A percentile compares a stretch with the other conserved stretches of the same genome.
phyloP scores from a whole-genome alignment of 1,140 invertebrate genomes.

The Drosophila azteca region DNA sequence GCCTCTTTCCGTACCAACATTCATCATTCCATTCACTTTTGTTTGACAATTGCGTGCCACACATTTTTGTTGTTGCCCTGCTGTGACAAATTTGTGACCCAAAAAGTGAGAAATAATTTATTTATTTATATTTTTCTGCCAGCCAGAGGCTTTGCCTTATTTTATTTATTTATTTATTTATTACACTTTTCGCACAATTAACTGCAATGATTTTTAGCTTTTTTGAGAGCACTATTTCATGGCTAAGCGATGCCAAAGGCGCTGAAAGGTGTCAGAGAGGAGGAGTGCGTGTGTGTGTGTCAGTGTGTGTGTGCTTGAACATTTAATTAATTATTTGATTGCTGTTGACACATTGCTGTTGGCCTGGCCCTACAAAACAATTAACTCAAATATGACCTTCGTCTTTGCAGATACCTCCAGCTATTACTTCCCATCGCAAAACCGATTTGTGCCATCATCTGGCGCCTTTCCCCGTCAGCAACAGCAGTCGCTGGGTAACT shows the following conservation, averaged over 20 bases:
- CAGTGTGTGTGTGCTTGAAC: background rate
- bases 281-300: background rate
- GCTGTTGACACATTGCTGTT: slow-evolving; percentile 58
- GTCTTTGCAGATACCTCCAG: slow-evolving; percentile 65
- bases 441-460: slow-evolving; percentile 79
- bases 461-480: slow-evolving; percentile 63
- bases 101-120: slow-evolving; percentile 37
- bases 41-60: slow-evolving; percentile 28
- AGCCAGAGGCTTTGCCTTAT: slow-evolving; percentile 25
- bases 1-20: too few species aligned
- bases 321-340: slow-evolving; percentile 58
- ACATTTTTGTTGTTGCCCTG: slow-evolving; percentile 17
- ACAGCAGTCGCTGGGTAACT: slow-evolving; percentile 36
- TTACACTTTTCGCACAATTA: slow-evolving; percentile 74
- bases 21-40: slow-evolving; percentile 19
- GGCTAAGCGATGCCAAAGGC: slow-evolving; percentile 53
- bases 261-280: slow-evolving; percentile 44
- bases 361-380: slow-evolving; percentile 12
- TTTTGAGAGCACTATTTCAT: slow-evolving; percentile 46
- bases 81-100: slow-evolving; percentile 60
- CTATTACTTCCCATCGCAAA: slow-evolving; percentile 79
- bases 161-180: slow-evolving; percentile 71
- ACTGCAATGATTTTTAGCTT: slow-evolving; percentile 56
- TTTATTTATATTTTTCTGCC: slow-evolving; percentile 6
- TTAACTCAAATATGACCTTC: slow-evolving; percentile 53